Evolutionary conservation across 2,113 vertebrate species (phyloP), one percentile per base, ranked within the genome.

Genomic region (Lepisosteus oculatus): DNA sequence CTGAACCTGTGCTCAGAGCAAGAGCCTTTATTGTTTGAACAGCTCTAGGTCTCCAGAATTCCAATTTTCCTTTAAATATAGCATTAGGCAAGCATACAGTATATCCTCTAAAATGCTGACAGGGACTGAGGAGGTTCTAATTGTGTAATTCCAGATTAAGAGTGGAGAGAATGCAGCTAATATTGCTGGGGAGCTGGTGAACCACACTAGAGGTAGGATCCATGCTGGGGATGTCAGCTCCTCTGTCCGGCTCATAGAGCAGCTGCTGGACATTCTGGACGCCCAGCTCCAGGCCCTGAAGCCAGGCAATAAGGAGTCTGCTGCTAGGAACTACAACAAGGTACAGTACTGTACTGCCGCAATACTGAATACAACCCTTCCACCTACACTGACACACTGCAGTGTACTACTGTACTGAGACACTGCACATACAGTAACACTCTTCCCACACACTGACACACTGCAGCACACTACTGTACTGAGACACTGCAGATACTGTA

Each of bases 111-210:
- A 29, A 29, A 29, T 29, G 29, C 29, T 29, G 29, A 29, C 29
- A 2, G 29, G 29, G 29, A 2, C 29, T 29, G 29, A 29, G 29
- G 29, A 29, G 29, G 29, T 29, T 29, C 29, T 29, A 29, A 29
- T 29, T 29, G 29, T 29, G 29, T 29, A 1, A 29, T 29, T 66
- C 3, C 81, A 98, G 96, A 98, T 98, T 77, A 98, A 97, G 83
- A 98, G 95, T 0, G 96, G 96, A 2, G 96, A 98, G 88, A 98
- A 98, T 0, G 96, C 96, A 0, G 96, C 96, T 56, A 96, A 94
- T 85, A 97, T 98, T 6, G 96, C 96, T 0, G 89, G 89, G 0
- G 96, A 98, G 86, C 88, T 98, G 77, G 93, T 95, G 74, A 94
- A 94, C 72, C 94, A 97, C 86, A 98, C 96, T 0, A 91, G 94